Percentiles rank a stretch among this genome's conserved stretches.
These are phyloP conservation scores for Notamacropus eugenii DNA, from an alignment of 2,797 vertebrate genomes.

Conservation along the genomic window DNA sequence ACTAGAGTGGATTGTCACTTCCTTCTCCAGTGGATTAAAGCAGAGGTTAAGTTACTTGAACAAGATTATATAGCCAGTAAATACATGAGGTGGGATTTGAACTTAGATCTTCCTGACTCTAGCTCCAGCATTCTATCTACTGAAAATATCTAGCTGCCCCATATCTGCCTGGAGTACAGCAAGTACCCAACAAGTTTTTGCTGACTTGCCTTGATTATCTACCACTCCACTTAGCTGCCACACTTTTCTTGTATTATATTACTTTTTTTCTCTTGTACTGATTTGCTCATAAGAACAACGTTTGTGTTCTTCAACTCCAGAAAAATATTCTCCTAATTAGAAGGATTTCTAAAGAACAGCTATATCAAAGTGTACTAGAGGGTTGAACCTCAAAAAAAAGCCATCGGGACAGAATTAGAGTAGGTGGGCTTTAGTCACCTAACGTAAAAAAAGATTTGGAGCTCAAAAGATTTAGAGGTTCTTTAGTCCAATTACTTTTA, in stretches of 20 bases:
- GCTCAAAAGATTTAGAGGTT: neutral
- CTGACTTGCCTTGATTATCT: neutral
- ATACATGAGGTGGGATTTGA: neutral
- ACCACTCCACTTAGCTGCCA: neutral
- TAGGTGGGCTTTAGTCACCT: neutral
- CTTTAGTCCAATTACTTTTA: neutral
- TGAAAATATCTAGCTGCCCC: neutral
- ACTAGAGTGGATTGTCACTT: neutral
- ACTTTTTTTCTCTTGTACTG: neutral
- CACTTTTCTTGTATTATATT: neutral
- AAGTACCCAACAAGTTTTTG: neutral
- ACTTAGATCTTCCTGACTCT: neutral
- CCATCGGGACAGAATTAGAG: neutral
- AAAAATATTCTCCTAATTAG: neutral
- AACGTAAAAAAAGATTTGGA: neutral
- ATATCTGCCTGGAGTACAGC: neutral
- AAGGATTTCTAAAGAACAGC: neutral
- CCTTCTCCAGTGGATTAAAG: neutral
- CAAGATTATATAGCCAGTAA: neutral
- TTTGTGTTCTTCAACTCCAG: neutral
- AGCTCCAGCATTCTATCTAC: neutral
- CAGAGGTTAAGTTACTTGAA: neutral
- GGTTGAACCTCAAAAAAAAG: neutral
- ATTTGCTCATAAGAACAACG: neutral
- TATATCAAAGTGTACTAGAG: neutral